Evolutionary conservation across 2,113 vertebrate genomes (phyloP).

Genomic region (Taurulus bubalis): DNA sequence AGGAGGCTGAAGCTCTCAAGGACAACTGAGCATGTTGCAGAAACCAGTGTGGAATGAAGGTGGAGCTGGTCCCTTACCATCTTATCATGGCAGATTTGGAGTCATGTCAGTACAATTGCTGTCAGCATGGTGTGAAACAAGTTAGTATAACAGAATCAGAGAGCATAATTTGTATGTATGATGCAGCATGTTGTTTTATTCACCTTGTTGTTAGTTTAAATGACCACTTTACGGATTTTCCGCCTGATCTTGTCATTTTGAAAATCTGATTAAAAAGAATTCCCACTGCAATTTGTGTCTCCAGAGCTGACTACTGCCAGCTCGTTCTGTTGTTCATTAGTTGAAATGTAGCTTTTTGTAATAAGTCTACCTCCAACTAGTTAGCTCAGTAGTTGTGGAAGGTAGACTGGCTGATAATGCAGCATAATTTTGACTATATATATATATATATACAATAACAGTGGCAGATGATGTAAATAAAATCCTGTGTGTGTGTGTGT

Average conservation of each 20-base stretch:
- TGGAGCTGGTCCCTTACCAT: not conserved
- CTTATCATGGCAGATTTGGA: not conserved
- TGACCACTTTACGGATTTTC: not conserved
- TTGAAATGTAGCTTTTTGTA: not conserved
- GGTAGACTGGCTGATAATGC: not conserved
- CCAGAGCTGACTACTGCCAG: not conserved
- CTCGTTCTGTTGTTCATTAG: not conserved
- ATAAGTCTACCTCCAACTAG: not conserved
- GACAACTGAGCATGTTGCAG: not conserved
- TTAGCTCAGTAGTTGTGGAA: not conserved
- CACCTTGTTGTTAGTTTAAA: not conserved
- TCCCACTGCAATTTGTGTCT: not conserved
- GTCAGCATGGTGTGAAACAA: not conserved
- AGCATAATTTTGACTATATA: not conserved
- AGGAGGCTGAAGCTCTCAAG: not conserved
- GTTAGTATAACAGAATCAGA: not conserved
- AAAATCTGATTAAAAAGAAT: not conserved
- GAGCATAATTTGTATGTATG: not conserved
- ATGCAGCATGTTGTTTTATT: not conserved
- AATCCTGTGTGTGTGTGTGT: not conserved
- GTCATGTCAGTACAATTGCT: not conserved
- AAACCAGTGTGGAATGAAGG: no score
- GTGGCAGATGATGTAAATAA: not conserved
- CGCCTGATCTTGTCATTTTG: not conserved
- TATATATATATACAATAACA: not conserved